Percentiles rank a stretch among this genome's conserved stretches.
phyloP scores from a whole-genome alignment of 1,140 invertebrate genomes.

The Philaenus spumarius region DNA sequence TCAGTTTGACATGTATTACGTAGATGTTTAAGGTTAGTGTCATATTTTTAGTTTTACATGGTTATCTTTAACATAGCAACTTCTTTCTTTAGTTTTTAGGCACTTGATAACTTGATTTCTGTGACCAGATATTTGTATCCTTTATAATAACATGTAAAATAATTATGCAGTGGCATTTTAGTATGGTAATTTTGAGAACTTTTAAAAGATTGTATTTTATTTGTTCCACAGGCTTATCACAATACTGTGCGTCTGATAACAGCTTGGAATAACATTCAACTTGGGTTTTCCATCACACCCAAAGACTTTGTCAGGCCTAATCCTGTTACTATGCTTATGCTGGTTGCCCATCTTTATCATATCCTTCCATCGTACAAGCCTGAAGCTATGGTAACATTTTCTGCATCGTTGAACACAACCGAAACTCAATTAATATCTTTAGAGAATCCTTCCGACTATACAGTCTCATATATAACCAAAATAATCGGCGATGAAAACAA shows the following conservation, averaged over 20 bases:
- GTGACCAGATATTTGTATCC: no score
- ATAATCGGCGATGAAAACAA: slow-evolving; percentile 1
- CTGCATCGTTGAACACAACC: neutral
- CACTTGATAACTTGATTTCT: no score
- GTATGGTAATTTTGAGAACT: no score
- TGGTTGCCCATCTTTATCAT: slow-evolving; percentile 37
- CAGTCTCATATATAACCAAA: slow-evolving; percentile 10
- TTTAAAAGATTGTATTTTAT: no score
- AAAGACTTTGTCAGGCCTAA: slow-evolving; percentile 35
- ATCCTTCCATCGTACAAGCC: slow-evolving; percentile 34
- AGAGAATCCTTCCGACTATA: neutral
- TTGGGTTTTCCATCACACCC: slow-evolving; percentile 38
- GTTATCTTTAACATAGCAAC: no score
- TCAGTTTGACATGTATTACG: no score
- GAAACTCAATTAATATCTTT: slow-evolving; percentile 9
- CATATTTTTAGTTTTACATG: no score
- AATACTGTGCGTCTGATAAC: slow-evolving; percentile 37
- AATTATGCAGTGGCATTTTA: no score
- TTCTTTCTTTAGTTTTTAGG: no score
- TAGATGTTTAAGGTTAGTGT: no score
- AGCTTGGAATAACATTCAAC: slow-evolving; percentile 39
- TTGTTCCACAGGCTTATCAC: slow-evolving; percentile 30
- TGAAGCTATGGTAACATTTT: slow-evolving; percentile 4
- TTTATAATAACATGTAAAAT: no score
- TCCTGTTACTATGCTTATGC: slow-evolving; percentile 38